These are phyloP conservation scores for Florisuga fusca DNA, from an alignment of 2,797 vertebrate genomes.

Conservation along the genomic window DNA sequence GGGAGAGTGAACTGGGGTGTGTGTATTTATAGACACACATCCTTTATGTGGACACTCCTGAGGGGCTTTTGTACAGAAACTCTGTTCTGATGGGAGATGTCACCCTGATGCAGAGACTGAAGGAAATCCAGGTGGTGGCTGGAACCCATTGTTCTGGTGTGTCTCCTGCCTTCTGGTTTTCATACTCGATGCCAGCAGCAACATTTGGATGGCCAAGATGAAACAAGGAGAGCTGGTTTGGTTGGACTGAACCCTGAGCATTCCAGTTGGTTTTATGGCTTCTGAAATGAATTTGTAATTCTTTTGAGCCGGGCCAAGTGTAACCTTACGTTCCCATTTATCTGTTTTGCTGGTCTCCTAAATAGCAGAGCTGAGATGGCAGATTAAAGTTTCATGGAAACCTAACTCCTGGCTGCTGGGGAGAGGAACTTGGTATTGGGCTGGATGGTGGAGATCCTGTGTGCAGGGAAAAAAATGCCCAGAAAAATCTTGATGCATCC, in stretches of 20 bases:
- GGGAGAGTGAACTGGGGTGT: background rate
- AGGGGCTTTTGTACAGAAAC: background rate
- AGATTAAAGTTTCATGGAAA: conserved; percentile 15
- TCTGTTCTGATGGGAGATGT: background rate
- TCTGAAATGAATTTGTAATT: conserved; percentile 31
- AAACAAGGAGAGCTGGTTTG: conserved; percentile 47
- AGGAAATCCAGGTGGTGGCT: background rate
- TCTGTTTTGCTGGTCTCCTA: conserved; percentile 51
- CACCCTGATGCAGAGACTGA: accelerated
- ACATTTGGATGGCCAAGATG: conserved; percentile 9
- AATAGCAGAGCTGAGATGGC: conserved; percentile 28
- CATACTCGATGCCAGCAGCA: background rate
- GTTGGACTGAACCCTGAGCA: conserved; percentile 43
- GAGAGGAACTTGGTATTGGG: background rate
- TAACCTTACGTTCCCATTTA: conserved; percentile 51
- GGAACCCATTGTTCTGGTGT: background rate
- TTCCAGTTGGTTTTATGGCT: conserved; percentile 60
- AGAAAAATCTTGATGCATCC: background rate
- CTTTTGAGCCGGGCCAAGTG: conserved; percentile 24
- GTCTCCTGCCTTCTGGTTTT: conserved; percentile 37
- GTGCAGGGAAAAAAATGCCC: background rate
- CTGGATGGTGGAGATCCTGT: background rate
- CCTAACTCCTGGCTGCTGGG: background rate
- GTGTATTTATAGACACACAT: no score
- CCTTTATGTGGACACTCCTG: background rate